Conservation (phyloP, 2,797 vertebrate species). For the Coreius guichenoti region DNA sequence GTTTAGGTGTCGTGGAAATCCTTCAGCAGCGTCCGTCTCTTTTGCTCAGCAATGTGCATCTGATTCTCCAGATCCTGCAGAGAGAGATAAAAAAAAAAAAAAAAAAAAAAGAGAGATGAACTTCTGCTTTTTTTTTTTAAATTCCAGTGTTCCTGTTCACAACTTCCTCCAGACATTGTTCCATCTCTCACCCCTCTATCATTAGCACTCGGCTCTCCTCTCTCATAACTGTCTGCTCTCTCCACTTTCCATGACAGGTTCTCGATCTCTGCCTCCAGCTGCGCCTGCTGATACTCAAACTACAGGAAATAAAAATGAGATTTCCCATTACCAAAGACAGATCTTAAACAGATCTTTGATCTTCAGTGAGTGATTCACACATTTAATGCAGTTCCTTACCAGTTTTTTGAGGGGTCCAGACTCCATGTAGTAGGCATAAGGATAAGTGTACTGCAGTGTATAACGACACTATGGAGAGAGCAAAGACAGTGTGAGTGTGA, state of each 20-base stretch:
- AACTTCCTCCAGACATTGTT: neutral
- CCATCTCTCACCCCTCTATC: slow-evolving; percentile 80
- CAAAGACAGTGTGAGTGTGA: neutral
- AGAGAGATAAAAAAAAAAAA: neutral
- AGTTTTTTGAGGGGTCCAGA: slow-evolving; percentile 97
- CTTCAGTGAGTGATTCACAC: neutral
- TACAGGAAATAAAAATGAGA: slow-evolving; percentile 60
- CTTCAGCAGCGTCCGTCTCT: slow-evolving; percentile 96
- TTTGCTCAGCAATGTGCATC: slow-evolving; percentile 99
- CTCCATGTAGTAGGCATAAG: slow-evolving; percentile 99
- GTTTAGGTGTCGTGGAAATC: slow-evolving; percentile 98
- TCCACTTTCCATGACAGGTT: slow-evolving; percentile 99
- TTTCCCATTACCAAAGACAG: neutral
- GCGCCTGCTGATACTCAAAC: slow-evolving; percentile 99
- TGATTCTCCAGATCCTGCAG: slow-evolving; percentile 97
- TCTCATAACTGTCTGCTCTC: slow-evolving; percentile 94
- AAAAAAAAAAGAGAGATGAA: neutral
- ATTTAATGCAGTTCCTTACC: slow-evolving; percentile 79
- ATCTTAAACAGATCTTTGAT: neutral
- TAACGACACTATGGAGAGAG: slow-evolving; percentile 90
- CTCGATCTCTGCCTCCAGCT: slow-evolving; percentile 98
- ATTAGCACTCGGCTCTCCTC: slow-evolving; percentile 85
- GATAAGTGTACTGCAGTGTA: slow-evolving; percentile 98
- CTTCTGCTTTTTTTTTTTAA: neutral
- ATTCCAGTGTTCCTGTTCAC: neutral